Percentiles rank a stretch among this genome's conserved stretches.
These are phyloP conservation scores for Passer montanus DNA, from an alignment of 2,113 vertebrate species.

Conservation along the genomic window DNA sequence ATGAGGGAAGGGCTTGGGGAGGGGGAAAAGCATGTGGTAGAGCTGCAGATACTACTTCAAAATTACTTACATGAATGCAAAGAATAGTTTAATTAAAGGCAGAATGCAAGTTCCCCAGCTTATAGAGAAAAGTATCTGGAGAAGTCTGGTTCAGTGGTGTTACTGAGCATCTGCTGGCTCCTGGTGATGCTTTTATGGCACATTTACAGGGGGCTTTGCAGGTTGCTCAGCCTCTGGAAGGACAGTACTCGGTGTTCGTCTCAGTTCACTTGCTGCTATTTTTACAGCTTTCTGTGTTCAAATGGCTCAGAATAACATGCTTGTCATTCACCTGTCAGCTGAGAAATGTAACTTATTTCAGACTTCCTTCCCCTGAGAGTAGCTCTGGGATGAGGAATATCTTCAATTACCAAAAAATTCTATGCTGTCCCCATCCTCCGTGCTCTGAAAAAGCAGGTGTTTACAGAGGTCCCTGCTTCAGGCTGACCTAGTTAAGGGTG, in stretches of 20 bases:
- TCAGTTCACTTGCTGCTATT: conserved; percentile 46
- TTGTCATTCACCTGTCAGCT: conserved; percentile 67
- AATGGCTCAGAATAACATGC: conserved; percentile 67
- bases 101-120: background rate
- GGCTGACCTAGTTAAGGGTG: conserved; percentile 28
- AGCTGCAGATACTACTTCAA: background rate
- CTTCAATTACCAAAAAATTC: conserved; percentile 38
- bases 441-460: conserved; percentile 20
- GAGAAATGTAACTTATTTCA: conserved; percentile 56
- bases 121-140: background rate
- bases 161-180: background rate
- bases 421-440: background rate
- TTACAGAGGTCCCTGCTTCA: conserved; percentile 2
- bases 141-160: background rate
- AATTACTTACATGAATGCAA: background rate
- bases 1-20: background rate
- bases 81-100: background rate
- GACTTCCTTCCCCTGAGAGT: conserved; percentile 57
- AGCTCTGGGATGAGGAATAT: conserved; percentile 27
- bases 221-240: conserved; percentile 3
- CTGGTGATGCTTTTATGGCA: background rate
- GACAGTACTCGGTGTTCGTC: conserved; percentile 26
- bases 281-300: conserved; percentile 60
- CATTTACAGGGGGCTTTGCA: background rate
- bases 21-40: background rate